A percentile compares a stretch with the other conserved stretches of the same genome.
Conservation (phyloP, 2,888 invertebrate species). For the Drosophila pseudotalamancana region DNA sequence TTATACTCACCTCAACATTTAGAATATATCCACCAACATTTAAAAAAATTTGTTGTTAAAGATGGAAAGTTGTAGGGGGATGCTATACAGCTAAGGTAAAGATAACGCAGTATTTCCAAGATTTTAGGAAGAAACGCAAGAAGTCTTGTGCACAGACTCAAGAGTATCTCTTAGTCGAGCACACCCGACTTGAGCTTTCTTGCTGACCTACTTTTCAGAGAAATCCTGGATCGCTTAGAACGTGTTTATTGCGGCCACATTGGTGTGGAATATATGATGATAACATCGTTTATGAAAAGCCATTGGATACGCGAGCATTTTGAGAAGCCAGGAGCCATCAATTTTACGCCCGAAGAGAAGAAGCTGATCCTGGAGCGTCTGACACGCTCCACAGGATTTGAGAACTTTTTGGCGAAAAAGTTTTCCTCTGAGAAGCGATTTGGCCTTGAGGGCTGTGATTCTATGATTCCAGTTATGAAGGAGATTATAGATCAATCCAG, state of each 20-base stretch:
- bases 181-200: too few relatives aligned
- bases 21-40: too few relatives aligned
- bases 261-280: constrained; percentile 99
- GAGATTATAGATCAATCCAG: constrained; percentile 98
- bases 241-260: constrained; percentile 97
- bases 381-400: constrained; percentile 97
- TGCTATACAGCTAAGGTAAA: too few relatives aligned
- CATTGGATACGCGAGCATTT: constrained; percentile 98
- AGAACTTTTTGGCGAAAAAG: constrained; percentile 98
- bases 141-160: too few relatives aligned
- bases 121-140: too few relatives aligned
- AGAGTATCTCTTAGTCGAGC: too few relatives aligned
- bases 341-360: constrained; percentile 94
- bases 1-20: too few relatives aligned
- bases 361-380: constrained; percentile 95
- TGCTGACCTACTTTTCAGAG: too few relatives aligned
- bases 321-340: constrained; percentile 94
- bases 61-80: too few relatives aligned
- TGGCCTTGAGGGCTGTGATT: constrained; percentile 99
- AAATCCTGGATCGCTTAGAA: constrained; percentile 95
- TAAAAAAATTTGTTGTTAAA: too few relatives aligned
- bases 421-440: constrained; percentile 99
- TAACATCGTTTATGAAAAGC: constrained; percentile 98
- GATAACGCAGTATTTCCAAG: too few relatives aligned
- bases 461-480: constrained; percentile 99